Evolutionary conservation across 2,113 vertebrate species (phyloP).

Genomic region (Gobio gobio): DNA sequence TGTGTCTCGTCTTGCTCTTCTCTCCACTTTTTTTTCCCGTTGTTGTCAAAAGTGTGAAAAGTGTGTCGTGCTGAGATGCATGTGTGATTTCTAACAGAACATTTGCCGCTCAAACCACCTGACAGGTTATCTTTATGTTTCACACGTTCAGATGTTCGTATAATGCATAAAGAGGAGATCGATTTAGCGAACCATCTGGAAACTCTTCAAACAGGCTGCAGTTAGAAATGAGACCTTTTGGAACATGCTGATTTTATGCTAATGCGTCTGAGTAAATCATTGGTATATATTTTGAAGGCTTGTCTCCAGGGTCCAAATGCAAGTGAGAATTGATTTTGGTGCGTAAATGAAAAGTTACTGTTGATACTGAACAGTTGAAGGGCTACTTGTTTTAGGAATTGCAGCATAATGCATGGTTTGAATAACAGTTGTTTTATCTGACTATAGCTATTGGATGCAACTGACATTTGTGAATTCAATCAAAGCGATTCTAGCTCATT

Average conservation of each 20-base stretch:
- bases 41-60: slow-evolving; percentile 20
- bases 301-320: neutral
- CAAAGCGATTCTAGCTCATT: no score
- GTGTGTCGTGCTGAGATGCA: slow-evolving; percentile 33
- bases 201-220: neutral
- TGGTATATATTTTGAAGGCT: neutral
- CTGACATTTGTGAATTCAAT: no score
- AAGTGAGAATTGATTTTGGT: neutral
- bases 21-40: neutral
- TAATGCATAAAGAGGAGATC: slow-evolving; percentile 1
- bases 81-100: slow-evolving; percentile 34
- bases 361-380: neutral
- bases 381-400: neutral
- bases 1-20: neutral
- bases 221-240: slow-evolving; percentile 1
- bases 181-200: slow-evolving; percentile 26
- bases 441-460: no score
- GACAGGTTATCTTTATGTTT: slow-evolving; percentile 44
- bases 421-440: no score
- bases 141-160: neutral
- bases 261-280: neutral
- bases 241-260: slow-evolving; percentile 20
- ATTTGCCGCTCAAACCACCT: slow-evolving; percentile 5
- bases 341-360: neutral
- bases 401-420: no score